Conservation (phyloP, 2,113 vertebrate species). For the Mustelus asterias region DNA sequence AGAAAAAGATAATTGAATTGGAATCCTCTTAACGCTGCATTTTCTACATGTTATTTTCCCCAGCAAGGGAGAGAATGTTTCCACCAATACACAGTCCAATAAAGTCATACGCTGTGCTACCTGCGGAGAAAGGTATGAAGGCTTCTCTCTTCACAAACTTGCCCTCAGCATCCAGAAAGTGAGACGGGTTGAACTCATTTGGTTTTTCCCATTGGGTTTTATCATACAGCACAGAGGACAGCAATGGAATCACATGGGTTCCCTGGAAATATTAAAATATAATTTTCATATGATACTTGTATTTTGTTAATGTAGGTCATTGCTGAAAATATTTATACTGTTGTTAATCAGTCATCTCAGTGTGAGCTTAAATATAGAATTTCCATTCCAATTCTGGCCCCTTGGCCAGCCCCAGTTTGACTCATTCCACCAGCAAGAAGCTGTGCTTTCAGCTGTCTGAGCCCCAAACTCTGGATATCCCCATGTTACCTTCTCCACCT, state of each 20-base stretch:
- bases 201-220: slow-evolving; percentile 60
- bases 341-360: too few species aligned
- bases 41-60: not conserved
- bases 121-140: slow-evolving; percentile 62
- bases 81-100: too few species aligned
- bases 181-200: slow-evolving; percentile 51
- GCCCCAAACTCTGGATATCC: too few species aligned
- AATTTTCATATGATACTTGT: not conserved
- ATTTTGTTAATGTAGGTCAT: not conserved
- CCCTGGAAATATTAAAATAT: slow-evolving; percentile 45
- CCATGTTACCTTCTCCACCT: too few species aligned
- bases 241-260: slow-evolving; percentile 54
- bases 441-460: too few species aligned
- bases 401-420: too few species aligned
- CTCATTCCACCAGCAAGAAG: too few species aligned
- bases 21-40: not conserved
- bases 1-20: too few species aligned
- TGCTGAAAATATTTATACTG: not conserved
- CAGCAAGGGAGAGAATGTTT: not conserved
- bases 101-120: slow-evolving; percentile 43
- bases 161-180: slow-evolving; percentile 58
- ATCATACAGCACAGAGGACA: slow-evolving; percentile 56
- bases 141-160: slow-evolving; percentile 57
- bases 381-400: too few species aligned
- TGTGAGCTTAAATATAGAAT: too few species aligned